phyloP scores from a whole-genome alignment of 2,888 invertebrate species.

The Lysandra bellargus region DNA sequence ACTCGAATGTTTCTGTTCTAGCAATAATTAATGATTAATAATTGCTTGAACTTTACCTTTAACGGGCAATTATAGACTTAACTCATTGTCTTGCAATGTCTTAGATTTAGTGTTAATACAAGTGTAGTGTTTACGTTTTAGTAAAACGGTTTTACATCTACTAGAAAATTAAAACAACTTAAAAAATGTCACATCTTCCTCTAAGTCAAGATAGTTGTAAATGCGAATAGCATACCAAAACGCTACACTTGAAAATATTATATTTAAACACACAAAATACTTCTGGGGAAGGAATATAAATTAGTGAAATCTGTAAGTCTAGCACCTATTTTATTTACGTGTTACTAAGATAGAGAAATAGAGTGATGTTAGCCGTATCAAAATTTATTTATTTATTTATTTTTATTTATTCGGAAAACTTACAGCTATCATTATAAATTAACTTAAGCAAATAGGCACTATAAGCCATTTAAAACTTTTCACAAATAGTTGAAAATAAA shows the following conservation, averaged over 20 bases:
- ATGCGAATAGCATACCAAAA: too few species aligned
- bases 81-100: not conserved
- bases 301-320: too few species aligned
- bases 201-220: not conserved
- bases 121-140: not conserved
- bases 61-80: not conserved
- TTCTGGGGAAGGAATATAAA: too few species aligned
- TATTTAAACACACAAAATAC: too few species aligned
- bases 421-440: too few species aligned
- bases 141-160: not conserved
- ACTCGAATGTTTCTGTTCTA: conserved; percentile 2
- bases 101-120: not conserved
- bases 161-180: too few species aligned
- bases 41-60: not conserved
- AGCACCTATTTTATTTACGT: not conserved
- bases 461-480: too few species aligned
- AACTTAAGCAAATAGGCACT: too few species aligned
- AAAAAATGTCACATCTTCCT: not conserved
- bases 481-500: too few species aligned
- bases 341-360: not conserved
- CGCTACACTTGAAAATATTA: too few species aligned
- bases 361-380: not conserved
- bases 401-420: too few species aligned
- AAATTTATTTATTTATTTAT: too few species aligned
- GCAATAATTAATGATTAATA: not conserved